Percentiles rank a stretch among this genome's conserved stretches.
These are phyloP conservation scores for Orchestia grillus DNA, from an alignment of 1,140 invertebrate species.

Conservation along the genomic window DNA sequence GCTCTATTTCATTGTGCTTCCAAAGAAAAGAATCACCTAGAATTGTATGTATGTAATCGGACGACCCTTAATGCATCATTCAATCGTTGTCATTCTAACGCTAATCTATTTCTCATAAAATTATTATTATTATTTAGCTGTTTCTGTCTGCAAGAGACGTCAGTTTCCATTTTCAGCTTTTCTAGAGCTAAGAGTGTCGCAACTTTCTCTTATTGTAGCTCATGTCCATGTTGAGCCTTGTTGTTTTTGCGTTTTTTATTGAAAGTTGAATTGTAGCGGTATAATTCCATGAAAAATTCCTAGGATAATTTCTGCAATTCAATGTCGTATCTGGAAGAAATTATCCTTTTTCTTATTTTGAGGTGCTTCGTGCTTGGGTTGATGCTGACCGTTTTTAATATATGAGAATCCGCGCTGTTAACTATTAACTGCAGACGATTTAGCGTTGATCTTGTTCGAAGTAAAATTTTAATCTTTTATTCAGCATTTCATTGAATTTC, in stretches of 20 bases:
- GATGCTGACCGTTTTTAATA: not conserved
- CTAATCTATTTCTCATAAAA: not conserved
- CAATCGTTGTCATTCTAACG: not conserved
- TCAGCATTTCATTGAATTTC: not conserved
- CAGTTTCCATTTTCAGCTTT: too few relatives aligned
- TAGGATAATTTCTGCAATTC: not conserved
- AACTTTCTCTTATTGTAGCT: not conserved
- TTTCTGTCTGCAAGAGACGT: not conserved
- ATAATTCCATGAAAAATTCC: not conserved
- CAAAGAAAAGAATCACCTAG: not conserved
- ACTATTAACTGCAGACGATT: not conserved
- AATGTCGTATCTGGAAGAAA: not conserved
- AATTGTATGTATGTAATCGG: not conserved
- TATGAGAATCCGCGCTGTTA: not conserved
- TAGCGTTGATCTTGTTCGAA: not conserved
- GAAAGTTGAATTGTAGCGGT: not conserved
- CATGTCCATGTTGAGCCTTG: not conserved
- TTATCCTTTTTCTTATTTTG: not conserved
- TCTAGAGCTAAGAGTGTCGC: too few relatives aligned
- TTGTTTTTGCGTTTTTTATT: not conserved
- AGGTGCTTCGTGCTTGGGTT: not conserved
- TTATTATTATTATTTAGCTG: not conserved
- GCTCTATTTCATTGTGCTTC: not conserved
- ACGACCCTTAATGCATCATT: not conserved
- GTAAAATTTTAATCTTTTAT: not conserved